Evolutionary conservation across 2,797 vertebrate genomes (phyloP), one percentile per base, ranked within the genome.

Genomic region (Triplophysa yarkandensis): DNA sequence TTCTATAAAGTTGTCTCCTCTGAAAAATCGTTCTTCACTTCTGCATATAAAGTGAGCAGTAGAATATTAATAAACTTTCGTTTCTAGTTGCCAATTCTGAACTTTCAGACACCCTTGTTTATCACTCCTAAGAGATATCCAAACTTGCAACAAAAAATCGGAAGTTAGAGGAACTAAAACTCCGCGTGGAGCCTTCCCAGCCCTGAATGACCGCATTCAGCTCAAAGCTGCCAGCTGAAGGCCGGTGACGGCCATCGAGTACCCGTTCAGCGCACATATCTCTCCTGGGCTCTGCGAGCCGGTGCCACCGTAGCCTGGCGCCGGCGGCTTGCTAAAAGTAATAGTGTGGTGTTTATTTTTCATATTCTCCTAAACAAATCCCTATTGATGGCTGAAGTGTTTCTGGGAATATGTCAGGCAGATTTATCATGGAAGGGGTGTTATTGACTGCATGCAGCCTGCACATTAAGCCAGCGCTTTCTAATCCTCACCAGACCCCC

Each of bases 311-410:
- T 32, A 7, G 34, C 19, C 8, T 28, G 17, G 60, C 6, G 0
- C 21, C 4, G 6, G 3, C 4, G 41, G 11, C 17, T 76, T 32
- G 50, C 16, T 66, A 55, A 67, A 80, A 77, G 63, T 68, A 80
- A 74, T 68, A 77, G 55, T 23, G 57, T 0, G 10, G 41, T 70
- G 54, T 58, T 79, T 79, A 81, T 77, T 79, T 55, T 77, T 84
- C 82, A 77, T 85, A 83, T 77, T 85, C 77, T 84, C 43, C 81
- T 85, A 89, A 91, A 91, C 86, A 83, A 85, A 84, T 82, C 77
- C 86, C 77, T 73, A 86, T 84, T 87, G 85, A 91, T 86, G 89
- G 88, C 87, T 81, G 84, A 83, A 90, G 86, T 86, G 86, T 91
- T 91, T 88, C 79, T 82, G 84, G 72, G 82, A 87, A 88, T 88